These are phyloP conservation scores for Tipula vernalis DNA, from an alignment of 2,888 invertebrate species.

Conservation along the genomic window DNA sequence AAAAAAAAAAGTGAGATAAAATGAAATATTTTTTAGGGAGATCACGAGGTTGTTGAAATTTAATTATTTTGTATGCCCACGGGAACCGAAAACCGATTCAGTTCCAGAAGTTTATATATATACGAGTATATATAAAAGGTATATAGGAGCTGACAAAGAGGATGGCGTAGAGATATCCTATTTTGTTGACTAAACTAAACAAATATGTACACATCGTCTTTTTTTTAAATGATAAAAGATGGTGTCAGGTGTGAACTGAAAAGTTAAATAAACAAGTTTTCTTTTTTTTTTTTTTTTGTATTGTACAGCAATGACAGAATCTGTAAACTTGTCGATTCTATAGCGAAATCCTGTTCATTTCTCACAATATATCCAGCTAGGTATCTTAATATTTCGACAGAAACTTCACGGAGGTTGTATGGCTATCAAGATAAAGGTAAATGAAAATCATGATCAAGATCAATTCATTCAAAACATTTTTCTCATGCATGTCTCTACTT, in stretches of 20 bases:
- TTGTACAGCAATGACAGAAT: background rate
- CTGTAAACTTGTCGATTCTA: background rate
- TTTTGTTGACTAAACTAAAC: background rate
- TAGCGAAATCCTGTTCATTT: background rate
- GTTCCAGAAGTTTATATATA: background rate
- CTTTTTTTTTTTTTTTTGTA: no score
- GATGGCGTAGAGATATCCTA: background rate
- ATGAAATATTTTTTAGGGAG: background rate
- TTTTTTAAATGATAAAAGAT: background rate
- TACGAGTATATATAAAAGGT: background rate
- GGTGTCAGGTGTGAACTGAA: background rate
- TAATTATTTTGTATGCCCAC: no score
- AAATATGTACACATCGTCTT: background rate
- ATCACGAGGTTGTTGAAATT: background rate
- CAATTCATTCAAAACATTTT: background rate
- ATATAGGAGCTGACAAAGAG: background rate
- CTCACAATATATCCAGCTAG: no score
- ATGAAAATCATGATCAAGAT: background rate
- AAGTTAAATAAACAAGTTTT: background rate
- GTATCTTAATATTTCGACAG: background rate
- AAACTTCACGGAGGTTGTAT: background rate
- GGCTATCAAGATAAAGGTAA: background rate
- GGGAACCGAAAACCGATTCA: no score
- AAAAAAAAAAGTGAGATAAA: background rate
- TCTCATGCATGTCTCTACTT: background rate